phyloP scores from a whole-genome alignment of 2,888 invertebrate species.

The Oeneis ivallda region DNA sequence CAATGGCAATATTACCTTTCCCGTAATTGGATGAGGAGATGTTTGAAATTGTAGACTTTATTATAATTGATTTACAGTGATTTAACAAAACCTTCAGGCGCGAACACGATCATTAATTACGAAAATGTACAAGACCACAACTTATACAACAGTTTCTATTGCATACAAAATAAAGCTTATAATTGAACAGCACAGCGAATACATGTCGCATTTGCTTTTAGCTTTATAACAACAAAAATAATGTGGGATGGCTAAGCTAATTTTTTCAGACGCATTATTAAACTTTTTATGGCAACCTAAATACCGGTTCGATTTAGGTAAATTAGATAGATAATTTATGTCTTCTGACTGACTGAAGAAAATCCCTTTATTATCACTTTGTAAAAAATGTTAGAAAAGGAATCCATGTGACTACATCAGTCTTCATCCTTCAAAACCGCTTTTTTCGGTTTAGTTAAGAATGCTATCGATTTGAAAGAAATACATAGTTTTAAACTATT shows the following conservation, averaged over 20 bases:
- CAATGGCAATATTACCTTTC: neutral
- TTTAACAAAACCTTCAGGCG: slow-evolving; percentile 16
- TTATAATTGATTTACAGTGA: slow-evolving; percentile 21
- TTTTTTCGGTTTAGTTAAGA: too few relatives aligned
- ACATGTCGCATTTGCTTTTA: slow-evolving; percentile 2
- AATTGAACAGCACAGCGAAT: neutral
- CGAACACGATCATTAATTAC: slow-evolving; percentile 14
- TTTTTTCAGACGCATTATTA: slow-evolving; percentile 19
- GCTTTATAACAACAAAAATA: slow-evolving; percentile 7
- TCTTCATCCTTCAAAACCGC: too few relatives aligned
- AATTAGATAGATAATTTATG: too few relatives aligned
- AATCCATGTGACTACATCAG: too few relatives aligned
- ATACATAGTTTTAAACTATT: too few relatives aligned
- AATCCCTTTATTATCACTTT: too few relatives aligned
- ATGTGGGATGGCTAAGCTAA: slow-evolving; percentile 10
- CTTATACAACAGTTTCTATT: neutral
- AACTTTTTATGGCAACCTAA: neutral
- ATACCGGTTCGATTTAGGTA: neutral
- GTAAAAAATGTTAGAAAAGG: too few relatives aligned
- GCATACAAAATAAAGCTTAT: slow-evolving; percentile 11
- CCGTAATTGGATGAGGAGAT: neutral
- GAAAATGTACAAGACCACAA: slow-evolving; percentile 2
- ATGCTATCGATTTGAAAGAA: too few relatives aligned
- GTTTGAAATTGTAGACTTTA: slow-evolving; percentile 1
- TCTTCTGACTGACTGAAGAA: too few relatives aligned